Conservation (phyloP, 2,113 vertebrate species). For the Corvus moneduloides region DNA sequence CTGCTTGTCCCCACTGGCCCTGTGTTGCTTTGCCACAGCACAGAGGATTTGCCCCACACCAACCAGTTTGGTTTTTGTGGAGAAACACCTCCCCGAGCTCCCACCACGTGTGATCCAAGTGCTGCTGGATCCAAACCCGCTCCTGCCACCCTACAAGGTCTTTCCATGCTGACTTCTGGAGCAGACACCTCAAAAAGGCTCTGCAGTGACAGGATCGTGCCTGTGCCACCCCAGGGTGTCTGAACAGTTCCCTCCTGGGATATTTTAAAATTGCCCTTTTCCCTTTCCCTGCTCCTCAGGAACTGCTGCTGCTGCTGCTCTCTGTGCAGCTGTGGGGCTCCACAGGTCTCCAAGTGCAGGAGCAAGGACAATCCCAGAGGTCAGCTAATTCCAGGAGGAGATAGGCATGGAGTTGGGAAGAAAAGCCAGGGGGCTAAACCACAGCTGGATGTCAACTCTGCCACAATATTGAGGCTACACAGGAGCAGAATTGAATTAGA, state of each 20-base stretch:
- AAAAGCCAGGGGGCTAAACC: background rate
- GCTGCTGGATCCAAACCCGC: background rate
- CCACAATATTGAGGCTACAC: too few relatives aligned
- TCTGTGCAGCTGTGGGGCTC: background rate
- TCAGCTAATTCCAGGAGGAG: background rate
- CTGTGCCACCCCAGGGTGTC: background rate
- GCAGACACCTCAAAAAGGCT: background rate
- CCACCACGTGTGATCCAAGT: fast-evolving
- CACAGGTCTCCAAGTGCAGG: background rate
- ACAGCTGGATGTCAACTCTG: background rate
- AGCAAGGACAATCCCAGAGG: background rate
- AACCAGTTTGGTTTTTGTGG: background rate
- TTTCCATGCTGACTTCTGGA: fast-evolving
- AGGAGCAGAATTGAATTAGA: background rate
- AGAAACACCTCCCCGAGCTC: background rate
- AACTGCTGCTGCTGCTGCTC: background rate
- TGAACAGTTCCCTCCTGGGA: background rate
- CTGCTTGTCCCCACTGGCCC: fast-evolving
- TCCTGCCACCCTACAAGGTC: background rate
- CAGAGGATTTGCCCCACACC: background rate
- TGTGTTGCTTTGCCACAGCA: background rate
- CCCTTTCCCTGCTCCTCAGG: background rate
- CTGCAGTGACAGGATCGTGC: background rate
- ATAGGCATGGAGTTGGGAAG: background rate
- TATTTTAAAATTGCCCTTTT: background rate